Base-by-base conservation (phyloP, 2,888 invertebrate species). In the Octonoba sinensis region DNA sequence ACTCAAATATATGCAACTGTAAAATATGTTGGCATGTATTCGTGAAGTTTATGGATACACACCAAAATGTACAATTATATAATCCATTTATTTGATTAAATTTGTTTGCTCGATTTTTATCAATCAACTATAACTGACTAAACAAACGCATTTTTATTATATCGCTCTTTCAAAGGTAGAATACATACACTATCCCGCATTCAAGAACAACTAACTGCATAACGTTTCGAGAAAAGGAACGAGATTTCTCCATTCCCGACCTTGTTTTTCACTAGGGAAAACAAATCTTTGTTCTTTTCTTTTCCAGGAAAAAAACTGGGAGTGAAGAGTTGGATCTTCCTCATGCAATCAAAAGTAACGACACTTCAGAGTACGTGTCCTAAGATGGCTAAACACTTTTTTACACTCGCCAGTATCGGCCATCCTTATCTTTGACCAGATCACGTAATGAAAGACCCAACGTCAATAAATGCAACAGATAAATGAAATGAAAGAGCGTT, bases 331-430 rank as follows among this genome's bases (percentile, higher is more conserved):
- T 64, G 36, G 66, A 65, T 66, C 74, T 16, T 47, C 74, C 13
- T 57, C 57, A 74, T 57, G 75, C 75, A 67, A 75, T 75, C 75
- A 75, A 75, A 75, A 75, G 59, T 75, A 75, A 75, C 75, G 56
- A 62, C 67, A 60, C 67, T 67, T 59, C 75, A 27, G 65, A 65
- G 74, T 74, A 74, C 74, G 74, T 74, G 74, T 66, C 57, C 64
- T 59, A 54, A 75, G 59, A 67, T 3, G 49, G n/a, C 60, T 67
- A 67, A 75, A 75, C 75, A 75, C 60, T 75, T 67, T n/a, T 66
- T 65, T 56, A 65, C 56, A 47, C 65, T 44, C 46, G 20, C 47
- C 18, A 11, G 24, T 18, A 20, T 27, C 11, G 18, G 16, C 27
- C 51, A 15, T 36, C 54, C 74, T 74, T 57, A 65, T 74, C 47